Conservation (phyloP, 2,113 vertebrate species). For the Podarcis muralis region DNA sequence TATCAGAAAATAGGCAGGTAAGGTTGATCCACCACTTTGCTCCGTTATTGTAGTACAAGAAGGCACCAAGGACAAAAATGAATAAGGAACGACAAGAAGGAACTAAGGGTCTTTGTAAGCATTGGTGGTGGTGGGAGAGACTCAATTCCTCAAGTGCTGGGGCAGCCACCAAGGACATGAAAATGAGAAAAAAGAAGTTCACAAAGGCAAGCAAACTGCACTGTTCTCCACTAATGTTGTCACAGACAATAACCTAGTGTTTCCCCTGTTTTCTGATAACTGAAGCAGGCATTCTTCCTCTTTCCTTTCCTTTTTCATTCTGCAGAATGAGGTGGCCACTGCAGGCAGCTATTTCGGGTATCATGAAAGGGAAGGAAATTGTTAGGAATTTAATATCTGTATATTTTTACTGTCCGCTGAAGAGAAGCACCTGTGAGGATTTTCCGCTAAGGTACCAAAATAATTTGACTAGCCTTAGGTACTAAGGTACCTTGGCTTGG, state of each 20-base stretch:
- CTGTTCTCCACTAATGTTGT: background rate
- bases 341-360: too few species aligned
- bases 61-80: background rate
- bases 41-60: background rate
- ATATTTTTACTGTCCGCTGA: too few species aligned
- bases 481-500: too few species aligned
- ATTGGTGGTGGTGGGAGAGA: background rate
- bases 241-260: background rate
- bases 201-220: background rate
- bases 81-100: background rate
- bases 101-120: background rate
- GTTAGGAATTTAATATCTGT: too few species aligned
- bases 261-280: background rate
- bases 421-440: too few species aligned
- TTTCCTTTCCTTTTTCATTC: background rate
- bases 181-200: background rate
- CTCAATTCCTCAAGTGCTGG: background rate
- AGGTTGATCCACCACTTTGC: background rate
- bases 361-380: too few species aligned
- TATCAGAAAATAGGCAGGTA: background rate
- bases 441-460: background rate
- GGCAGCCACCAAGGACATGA: background rate
- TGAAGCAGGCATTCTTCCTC: background rate
- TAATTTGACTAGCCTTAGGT: too few species aligned
- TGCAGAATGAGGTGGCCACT: too few species aligned